These are phyloP conservation scores for Bubo blakistoni DNA, from an alignment of 2,113 vertebrate species.

Conservation along the genomic window DNA sequence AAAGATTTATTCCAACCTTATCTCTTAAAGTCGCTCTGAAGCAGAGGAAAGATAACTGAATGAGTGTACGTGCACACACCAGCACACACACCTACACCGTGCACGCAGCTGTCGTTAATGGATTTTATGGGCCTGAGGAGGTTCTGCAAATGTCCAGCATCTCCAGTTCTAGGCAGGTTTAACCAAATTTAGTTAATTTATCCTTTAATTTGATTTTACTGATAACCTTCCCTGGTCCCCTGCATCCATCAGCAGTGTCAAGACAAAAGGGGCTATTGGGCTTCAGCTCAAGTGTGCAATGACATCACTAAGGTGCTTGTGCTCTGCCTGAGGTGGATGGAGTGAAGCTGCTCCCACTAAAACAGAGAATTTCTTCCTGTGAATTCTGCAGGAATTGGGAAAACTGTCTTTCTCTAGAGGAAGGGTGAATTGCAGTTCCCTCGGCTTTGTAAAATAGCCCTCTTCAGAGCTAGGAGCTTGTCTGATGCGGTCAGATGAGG, in stretches of 20 bases:
- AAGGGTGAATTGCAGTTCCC: neutral
- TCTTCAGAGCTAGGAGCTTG: neutral
- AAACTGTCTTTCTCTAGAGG: neutral
- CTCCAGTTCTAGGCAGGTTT: neutral
- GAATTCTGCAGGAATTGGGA: neutral
- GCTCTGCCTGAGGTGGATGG: neutral
- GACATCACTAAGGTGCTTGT: neutral
- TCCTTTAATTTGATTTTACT: neutral
- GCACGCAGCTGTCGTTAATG: fast-evolving
- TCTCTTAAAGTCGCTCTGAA: neutral
- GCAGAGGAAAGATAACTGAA: neutral
- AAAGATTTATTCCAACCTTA: neutral
- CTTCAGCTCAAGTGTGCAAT: neutral
- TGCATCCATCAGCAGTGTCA: neutral
- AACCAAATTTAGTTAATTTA: neutral
- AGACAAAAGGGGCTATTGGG: neutral
- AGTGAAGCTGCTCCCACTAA: neutral
- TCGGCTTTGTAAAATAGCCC: fast-evolving
- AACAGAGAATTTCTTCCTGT: neutral
- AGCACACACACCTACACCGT: neutral
- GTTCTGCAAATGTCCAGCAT: neutral
- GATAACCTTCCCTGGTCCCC: neutral
- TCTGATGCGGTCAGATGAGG: neutral
- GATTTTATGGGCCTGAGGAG: neutral
- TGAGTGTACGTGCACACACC: too few relatives aligned